Conservation (phyloP, 1,140 invertebrate genomes). For the Galendromus occidentalis region DNA sequence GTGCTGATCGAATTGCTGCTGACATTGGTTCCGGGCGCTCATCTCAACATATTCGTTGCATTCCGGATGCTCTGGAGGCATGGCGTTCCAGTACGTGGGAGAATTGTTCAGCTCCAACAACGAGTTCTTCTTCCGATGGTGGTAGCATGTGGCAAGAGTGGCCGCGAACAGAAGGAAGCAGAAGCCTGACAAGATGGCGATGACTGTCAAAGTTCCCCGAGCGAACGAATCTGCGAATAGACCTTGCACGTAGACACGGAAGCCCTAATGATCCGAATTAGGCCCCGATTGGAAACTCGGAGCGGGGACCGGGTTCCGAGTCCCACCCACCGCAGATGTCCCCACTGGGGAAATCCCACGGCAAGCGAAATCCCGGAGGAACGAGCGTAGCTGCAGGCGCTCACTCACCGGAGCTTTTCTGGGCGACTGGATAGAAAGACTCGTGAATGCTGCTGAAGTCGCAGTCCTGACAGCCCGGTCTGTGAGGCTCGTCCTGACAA, state of each 20-base stretch:
- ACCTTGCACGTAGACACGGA: too few relatives aligned
- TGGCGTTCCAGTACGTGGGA: constrained; percentile 4
- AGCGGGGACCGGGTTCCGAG: too few relatives aligned
- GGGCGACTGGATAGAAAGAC: background rate
- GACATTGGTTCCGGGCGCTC: background rate
- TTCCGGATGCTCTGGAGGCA: background rate
- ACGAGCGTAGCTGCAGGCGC: too few relatives aligned
- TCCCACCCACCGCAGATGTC: too few relatives aligned
- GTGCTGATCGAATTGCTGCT: background rate
- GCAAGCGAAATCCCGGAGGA: too few relatives aligned
- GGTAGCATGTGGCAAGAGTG: constrained; percentile 4
- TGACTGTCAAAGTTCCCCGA: background rate
- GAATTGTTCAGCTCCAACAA: background rate
- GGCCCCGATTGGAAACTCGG: too few relatives aligned
- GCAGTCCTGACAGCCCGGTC: constrained; percentile 17
- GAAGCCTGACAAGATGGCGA: constrained; percentile 4
- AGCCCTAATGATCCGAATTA: too few relatives aligned
- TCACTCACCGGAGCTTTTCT: background rate
- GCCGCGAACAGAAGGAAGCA: background rate
- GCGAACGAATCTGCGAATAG: background rate
- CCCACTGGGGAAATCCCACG: too few relatives aligned
- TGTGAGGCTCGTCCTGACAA: constrained; percentile 15
- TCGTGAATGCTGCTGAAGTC: constrained; percentile 11
- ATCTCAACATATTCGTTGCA: constrained; percentile 3
- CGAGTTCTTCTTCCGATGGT: background rate